Evolutionary conservation across 1,140 invertebrate genomes (phyloP).

Genomic region (Drosophila suzukii): DNA sequence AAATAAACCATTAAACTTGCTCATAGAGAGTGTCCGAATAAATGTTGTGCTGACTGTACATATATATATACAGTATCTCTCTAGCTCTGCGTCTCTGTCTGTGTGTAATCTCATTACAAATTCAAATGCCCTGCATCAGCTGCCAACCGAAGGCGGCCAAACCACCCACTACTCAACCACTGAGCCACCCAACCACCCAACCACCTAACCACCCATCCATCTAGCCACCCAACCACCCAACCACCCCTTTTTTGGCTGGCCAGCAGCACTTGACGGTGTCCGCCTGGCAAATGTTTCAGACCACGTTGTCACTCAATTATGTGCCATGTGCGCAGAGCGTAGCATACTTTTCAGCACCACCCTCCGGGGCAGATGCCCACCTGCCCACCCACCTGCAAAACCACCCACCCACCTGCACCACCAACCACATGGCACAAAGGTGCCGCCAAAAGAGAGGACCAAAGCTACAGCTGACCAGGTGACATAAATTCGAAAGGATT

Average conservation of each 20-base stretch:
- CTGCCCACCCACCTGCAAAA: not conserved
- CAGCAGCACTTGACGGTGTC: slow-evolving; percentile 53
- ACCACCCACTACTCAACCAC: not conserved
- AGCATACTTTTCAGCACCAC: slow-evolving; percentile 71
- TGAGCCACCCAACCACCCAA: not conserved
- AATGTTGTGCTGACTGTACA: too few relatives aligned
- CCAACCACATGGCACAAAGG: slow-evolving; percentile 10
- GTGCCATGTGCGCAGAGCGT: slow-evolving; percentile 72
- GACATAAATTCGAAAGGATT: slow-evolving; percentile 37
- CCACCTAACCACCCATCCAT: not conserved
- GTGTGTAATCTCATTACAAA: slow-evolving; percentile 79
- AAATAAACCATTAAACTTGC: too few relatives aligned
- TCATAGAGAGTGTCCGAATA: too few relatives aligned
- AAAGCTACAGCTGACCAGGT: slow-evolving; percentile 36
- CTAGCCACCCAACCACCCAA: slow-evolving; percentile 14
- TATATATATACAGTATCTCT: not conserved
- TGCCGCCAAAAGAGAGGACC: not conserved
- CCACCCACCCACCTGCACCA: slow-evolving; percentile 1
- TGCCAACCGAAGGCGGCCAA: slow-evolving; percentile 17
- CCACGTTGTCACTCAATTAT: slow-evolving; percentile 80
- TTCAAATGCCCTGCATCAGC: slow-evolving; percentile 68
- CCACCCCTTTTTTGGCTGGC: slow-evolving; percentile 5
- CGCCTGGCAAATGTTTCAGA: slow-evolving; percentile 73
- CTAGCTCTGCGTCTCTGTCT: slow-evolving; percentile 11
- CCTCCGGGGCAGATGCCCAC: slow-evolving; percentile 6